phyloP scores from a whole-genome alignment of 2,113 vertebrate genomes.

The Mustelus asterias region DNA sequence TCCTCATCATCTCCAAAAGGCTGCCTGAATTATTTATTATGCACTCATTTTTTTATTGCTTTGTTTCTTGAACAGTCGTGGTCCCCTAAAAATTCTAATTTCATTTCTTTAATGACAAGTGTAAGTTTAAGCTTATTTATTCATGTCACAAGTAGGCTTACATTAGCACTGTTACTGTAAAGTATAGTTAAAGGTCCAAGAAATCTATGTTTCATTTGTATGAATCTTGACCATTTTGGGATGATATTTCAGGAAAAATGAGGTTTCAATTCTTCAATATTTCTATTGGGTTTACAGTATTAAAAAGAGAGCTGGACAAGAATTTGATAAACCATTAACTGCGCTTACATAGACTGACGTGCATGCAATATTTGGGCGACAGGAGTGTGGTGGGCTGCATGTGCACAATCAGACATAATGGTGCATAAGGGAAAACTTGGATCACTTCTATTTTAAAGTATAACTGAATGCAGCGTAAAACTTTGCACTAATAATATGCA shows the following conservation, averaged over 20 bases:
- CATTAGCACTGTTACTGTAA: too few species aligned
- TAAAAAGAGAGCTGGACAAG: neutral
- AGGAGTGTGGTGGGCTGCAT: neutral
- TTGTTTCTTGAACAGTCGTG: neutral
- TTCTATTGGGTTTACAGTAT: neutral
- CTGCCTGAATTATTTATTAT: neutral
- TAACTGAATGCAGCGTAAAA: neutral
- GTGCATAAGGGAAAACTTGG: neutral
- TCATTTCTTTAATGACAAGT: too few species aligned
- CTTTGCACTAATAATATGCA: neutral
- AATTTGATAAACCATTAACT: neutral
- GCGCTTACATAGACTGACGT: neutral
- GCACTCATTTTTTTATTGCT: neutral
- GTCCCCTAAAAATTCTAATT: neutral
- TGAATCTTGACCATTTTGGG: neutral
- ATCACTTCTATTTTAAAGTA: neutral
- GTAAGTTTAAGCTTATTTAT: too few species aligned
- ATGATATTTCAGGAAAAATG: neutral
- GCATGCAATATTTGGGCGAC: neutral
- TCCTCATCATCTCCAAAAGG: neutral
- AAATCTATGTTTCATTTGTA: neutral
- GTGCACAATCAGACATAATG: neutral
- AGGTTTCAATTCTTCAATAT: neutral
- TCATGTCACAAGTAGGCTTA: too few species aligned
- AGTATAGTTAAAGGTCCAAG: neutral